A percentile compares a stretch with the other conserved stretches of the same genome.
Conservation (phyloP, 2,113 vertebrate genomes). For the Rhinolophus ferrumequinum region DNA sequence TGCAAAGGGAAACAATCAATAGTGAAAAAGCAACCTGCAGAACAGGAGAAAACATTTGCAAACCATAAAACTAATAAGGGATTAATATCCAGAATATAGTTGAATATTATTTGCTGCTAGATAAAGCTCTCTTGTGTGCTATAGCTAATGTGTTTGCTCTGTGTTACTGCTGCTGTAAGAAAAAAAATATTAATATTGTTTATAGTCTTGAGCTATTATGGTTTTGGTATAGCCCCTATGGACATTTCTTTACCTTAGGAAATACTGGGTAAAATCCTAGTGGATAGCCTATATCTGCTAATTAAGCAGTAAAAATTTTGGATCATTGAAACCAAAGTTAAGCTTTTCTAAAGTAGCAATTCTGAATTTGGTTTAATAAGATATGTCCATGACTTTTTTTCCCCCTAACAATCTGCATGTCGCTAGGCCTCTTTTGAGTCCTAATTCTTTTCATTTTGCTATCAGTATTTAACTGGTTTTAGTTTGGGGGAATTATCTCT, state of each 20-base stretch:
- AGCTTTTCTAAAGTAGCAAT: slow-evolving; percentile 28
- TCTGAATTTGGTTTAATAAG: slow-evolving; percentile 11
- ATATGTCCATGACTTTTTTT: not conserved
- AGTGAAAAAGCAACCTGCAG: not conserved
- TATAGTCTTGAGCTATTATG: not conserved
- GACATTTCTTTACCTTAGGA: not conserved
- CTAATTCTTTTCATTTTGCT: slow-evolving; percentile 35
- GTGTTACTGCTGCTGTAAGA: not conserved
- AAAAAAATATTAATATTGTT: not conserved
- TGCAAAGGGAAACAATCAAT: not conserved
- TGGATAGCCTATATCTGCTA: not conserved
- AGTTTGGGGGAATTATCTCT: slow-evolving; percentile 20
- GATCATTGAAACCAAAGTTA: not conserved
- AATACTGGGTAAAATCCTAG: not conserved
- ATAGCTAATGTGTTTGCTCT: not conserved
- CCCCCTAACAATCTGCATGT: not conserved
- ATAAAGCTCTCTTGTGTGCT: not conserved
- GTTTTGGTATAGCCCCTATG: not conserved
- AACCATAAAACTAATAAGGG: not conserved
- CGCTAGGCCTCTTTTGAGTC: not conserved
- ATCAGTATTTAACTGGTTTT: slow-evolving; percentile 1
- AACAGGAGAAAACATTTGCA: not conserved
- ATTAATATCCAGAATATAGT: not conserved
- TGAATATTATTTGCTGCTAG: not conserved
- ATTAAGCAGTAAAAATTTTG: not conserved